Conservation (phyloP, 2,888 invertebrate genomes). For the Drosophila differens region DNA sequence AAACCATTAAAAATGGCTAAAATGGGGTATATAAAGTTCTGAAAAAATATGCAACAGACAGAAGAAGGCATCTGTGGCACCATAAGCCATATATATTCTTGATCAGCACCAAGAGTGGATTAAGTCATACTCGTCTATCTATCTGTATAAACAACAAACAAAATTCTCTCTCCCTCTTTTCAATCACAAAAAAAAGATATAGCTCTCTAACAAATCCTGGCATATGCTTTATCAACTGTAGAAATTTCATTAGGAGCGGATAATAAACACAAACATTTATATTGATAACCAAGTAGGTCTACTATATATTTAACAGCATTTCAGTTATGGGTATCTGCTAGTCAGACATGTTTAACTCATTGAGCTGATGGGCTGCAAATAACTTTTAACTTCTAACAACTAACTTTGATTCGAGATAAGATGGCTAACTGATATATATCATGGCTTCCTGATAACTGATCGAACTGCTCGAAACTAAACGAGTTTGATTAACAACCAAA, state of each 20-base stretch:
- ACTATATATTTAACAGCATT: too few species aligned
- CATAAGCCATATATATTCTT: neutral
- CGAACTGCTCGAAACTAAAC: neutral
- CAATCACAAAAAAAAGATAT: too few species aligned
- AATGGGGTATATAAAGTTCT: neutral
- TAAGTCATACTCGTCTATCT: neutral
- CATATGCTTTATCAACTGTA: too few species aligned
- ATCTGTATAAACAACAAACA: neutral
- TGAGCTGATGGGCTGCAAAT: neutral
- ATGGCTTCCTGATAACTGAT: neutral
- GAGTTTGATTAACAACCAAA: slow-evolving; percentile 1
- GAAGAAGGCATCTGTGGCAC: neutral
- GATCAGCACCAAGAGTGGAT: neutral
- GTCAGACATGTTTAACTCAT: neutral
- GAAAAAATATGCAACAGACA: neutral
- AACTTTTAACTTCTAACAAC: neutral
- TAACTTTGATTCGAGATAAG: neutral
- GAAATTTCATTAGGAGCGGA: too few species aligned
- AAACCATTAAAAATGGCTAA: neutral
- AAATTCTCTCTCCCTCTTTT: too few species aligned
- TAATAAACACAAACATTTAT: too few species aligned
- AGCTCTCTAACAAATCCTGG: too few species aligned
- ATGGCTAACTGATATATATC: neutral
- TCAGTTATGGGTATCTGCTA: neutral
- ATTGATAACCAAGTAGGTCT: too few species aligned